Evolutionary conservation across 2,888 invertebrate genomes (phyloP), one percentile per base, ranked within the genome.

Genomic region (Graphium colonna): DNA sequence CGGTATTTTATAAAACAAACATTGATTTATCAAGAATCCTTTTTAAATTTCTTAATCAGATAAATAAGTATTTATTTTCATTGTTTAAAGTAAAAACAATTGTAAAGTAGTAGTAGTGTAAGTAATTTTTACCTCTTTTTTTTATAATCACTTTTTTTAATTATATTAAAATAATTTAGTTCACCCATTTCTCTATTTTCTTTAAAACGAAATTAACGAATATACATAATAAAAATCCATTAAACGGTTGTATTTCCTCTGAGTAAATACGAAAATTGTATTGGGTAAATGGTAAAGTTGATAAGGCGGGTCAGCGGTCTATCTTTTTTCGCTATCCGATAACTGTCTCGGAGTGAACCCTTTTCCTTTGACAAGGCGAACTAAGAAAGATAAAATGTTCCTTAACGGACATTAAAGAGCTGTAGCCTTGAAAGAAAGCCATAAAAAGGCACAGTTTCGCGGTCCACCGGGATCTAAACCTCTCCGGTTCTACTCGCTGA

Each of bases 331-430:
- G 68, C 66, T 73, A 81, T 82, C 84, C 75, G 75, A 75, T 79
- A 73, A 79, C 78, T 83, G 84, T 82, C 79, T 79, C 82, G 63
- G 69, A 73, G 70, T 77, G 77, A 84, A 87, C 86, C 87, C 88
- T 82, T 86, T 78, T 79, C 69, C 68, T 78, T 75, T 64, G 65
- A 69, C 61, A 77, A 75, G 78, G 82, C 79, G 82, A 82, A 85
- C 81, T 82, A 81, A 79, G 79, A 83, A 80, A 86, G 85, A 86
- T 86, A 88, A 88, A 88, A 87, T 79, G 80, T 77, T 80, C 79
- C 76, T 81, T 77, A 82, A 77, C 78, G 77, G 75, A 83, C 85
- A 86, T 87, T 87, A 87, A 82, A 83, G 84, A 72, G 75, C 68
- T 73, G 79, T 77, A 73, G 69, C 75, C 75, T 75, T 77, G 75